Conservation (phyloP, 2,888 invertebrate genomes). For the Chesias legatella region DNA sequence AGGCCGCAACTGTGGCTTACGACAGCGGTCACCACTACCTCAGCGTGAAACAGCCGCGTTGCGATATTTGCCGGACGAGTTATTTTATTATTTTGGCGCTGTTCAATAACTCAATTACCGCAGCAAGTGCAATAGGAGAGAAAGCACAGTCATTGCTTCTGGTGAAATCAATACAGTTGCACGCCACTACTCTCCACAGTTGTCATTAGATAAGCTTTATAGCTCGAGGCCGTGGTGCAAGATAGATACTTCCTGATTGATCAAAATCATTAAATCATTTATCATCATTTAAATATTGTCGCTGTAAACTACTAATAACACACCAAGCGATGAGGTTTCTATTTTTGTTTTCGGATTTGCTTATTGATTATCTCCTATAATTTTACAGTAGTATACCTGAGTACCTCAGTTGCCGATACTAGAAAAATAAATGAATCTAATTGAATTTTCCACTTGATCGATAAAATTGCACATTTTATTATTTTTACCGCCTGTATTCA, state of each 20-base stretch:
- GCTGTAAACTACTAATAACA: too few species aligned
- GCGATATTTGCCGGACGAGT: conserved; percentile 63
- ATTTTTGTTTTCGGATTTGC: too few species aligned
- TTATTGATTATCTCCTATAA: too few species aligned
- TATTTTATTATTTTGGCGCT: conserved; percentile 54
- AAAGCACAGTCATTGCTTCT: conserved; percentile 39
- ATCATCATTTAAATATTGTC: too few species aligned
- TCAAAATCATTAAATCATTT: too few species aligned
- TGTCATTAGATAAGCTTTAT: conserved; percentile 4
- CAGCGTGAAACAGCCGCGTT: conserved; percentile 60
- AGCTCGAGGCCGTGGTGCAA: background rate
- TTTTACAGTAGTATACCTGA: too few species aligned
- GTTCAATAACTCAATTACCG: conserved; percentile 52
- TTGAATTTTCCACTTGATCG: conserved; percentile 21
- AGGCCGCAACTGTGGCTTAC: conserved; percentile 67
- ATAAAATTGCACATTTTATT: conserved; percentile 26
- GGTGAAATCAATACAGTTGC: conserved; percentile 28
- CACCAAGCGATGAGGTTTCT: too few species aligned
- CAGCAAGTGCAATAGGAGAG: conserved; percentile 50
- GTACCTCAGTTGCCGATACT: too few species aligned
- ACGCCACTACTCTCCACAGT: conserved; percentile 5
- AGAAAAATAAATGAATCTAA: too few species aligned
- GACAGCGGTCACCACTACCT: conserved; percentile 51
- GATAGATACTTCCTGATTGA: too few species aligned
- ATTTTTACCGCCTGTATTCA: conserved; percentile 32